Evolutionary conservation across 2,888 invertebrate genomes (phyloP), one percentile per base, ranked within the genome.

Genomic region (Drosophila multiciliata): DNA sequence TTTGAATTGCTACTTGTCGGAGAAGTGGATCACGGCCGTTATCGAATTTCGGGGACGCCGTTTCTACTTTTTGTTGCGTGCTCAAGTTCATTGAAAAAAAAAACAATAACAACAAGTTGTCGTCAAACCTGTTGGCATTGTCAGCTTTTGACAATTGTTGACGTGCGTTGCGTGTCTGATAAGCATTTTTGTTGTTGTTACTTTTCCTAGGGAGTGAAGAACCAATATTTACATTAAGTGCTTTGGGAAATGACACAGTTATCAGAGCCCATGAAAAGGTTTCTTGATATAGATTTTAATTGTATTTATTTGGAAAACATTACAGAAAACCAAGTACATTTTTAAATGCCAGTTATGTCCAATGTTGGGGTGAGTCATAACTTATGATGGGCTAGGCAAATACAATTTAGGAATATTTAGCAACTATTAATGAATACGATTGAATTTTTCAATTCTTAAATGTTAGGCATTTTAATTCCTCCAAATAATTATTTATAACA

Each of bases 61-160:
- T 20, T 62, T 68, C 48, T 59, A 40, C 60, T 36, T 58, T 54
- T 50, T 57, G 54, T 66, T 69, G 70, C 55, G 59, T 72, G 70
- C 65, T 64, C 85, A 85, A 83, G 83, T 83, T 83, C 88, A 87
- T 80, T 82, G 83, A 66, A 79, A 68, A 76, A 66, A 53, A 38
- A 23, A 59, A 36, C 36, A 55, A 32, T 48, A 58, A 52, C 55
- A 68, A 50, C 49, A 52, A 72, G 50, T 50, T 54, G 68, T 75
- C 60, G 58, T 66, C 52, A 80, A 80, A 86, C 84, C 82, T 88
- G 89, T 85, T 85, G 83, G 70, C 89, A 80, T 76, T 78, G 83
- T 80, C 69, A 61, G 42, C 36, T 63, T 60, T 26, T 26, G n/a
- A 55, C 48, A 65, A 52, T 38, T 53, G 54, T 55, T 69, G 73